Evolutionary conservation across 2,797 vertebrate genomes (phyloP).

Genomic region (Leucoraja ocellata): DNA sequence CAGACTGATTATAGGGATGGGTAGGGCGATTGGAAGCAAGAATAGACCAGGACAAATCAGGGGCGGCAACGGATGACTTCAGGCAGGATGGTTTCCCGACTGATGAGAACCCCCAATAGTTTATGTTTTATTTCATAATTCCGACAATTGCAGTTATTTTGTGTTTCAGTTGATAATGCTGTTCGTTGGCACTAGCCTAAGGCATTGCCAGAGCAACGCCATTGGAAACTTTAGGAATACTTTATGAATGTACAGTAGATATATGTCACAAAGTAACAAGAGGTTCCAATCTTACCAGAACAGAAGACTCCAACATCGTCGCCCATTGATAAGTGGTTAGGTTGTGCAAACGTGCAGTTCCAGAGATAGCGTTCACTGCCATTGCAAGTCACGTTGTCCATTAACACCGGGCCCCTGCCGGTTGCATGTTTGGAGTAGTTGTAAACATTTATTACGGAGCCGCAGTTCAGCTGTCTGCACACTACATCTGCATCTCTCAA

Average conservation of each 20-base stretch:
- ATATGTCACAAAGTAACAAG: slow-evolving; percentile 32
- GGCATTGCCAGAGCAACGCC: slow-evolving; percentile 41
- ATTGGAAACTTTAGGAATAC: slow-evolving; percentile 40
- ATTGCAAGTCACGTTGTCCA: slow-evolving; percentile 49
- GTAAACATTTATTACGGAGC: slow-evolving; percentile 44
- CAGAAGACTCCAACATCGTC: slow-evolving; percentile 9
- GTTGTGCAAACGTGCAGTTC: slow-evolving; percentile 44
- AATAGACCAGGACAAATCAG: too few species aligned
- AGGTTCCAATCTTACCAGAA: slow-evolving; percentile 36
- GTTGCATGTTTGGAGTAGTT: slow-evolving; percentile 49
- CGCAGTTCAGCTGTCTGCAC: slow-evolving; percentile 55
- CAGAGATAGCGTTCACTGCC: slow-evolving; percentile 44
- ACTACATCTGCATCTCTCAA: slow-evolving; percentile 51
- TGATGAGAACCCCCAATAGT: too few species aligned
- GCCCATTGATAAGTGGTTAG: slow-evolving; percentile 39
- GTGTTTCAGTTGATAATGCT: too few species aligned
- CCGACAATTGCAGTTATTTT: too few species aligned
- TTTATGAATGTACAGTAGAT: neutral
- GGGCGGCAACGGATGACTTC: too few species aligned
- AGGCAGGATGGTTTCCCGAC: too few species aligned
- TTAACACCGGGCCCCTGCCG: slow-evolving; percentile 53
- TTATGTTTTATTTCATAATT: too few species aligned
- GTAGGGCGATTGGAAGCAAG: too few species aligned
- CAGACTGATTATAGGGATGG: too few species aligned
- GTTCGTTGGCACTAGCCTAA: too few species aligned